Percentiles rank a stretch among this genome's conserved stretches.
These are phyloP conservation scores for Chymomyza caudatula DNA, from an alignment of 2,888 invertebrate species.

Conservation along the genomic window DNA sequence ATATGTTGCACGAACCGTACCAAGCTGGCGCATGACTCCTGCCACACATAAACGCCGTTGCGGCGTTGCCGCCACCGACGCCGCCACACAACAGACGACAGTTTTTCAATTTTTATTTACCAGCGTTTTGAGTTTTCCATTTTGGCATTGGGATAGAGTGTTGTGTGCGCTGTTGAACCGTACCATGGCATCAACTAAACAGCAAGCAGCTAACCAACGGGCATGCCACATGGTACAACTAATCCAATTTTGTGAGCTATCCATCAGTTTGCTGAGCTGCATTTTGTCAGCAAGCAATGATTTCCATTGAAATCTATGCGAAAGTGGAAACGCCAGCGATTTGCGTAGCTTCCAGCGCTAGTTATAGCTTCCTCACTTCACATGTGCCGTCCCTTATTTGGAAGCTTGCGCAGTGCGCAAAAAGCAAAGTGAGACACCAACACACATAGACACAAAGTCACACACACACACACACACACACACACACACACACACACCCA, in stretches of 20 bases:
- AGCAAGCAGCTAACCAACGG: conserved; percentile 43
- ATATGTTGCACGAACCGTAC: conserved; percentile 59
- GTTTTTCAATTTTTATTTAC: conserved; percentile 2
- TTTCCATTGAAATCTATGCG: conserved; percentile 65
- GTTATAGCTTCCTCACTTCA: conserved; percentile 77
- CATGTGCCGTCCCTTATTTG: conserved; percentile 78
- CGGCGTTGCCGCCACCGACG: neutral
- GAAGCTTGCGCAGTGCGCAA: conserved; percentile 73
- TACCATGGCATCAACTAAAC: conserved; percentile 13
- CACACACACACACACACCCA: conserved; percentile 7
- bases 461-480: neutral
- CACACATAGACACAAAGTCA: neutral
- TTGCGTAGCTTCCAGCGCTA: conserved; percentile 74
- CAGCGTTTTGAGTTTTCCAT: neutral
- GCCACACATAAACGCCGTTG: neutral
- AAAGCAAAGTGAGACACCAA: conserved; percentile 13
- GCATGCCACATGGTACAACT: conserved; percentile 57
- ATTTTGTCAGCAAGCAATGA: conserved; percentile 62
- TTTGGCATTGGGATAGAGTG: conserved; percentile 4
- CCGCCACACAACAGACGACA: conserved; percentile 3
- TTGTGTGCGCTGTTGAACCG: conserved; percentile 13
- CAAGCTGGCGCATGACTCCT: neutral
- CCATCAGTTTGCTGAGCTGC: conserved; percentile 47
- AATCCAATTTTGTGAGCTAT: conserved; percentile 60
- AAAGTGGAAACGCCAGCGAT: conserved; percentile 74